Evolutionary conservation across 2,888 invertebrate species (phyloP), one percentile per base, ranked within the genome.

Genomic region (Steinernema scapterisci): DNA sequence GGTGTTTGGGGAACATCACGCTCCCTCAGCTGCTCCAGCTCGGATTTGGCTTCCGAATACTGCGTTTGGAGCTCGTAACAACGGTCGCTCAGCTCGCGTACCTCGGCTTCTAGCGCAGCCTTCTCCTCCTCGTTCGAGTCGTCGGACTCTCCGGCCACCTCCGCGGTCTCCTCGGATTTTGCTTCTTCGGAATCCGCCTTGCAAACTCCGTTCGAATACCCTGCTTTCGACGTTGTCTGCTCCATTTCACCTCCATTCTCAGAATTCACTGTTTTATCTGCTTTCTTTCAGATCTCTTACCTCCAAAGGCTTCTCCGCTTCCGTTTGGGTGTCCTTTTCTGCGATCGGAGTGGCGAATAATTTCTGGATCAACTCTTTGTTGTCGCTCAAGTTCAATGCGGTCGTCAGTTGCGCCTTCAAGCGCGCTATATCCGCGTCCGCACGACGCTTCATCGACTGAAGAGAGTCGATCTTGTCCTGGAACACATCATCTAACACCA

Each of bases 381-480:
- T 54, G 54, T 54, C 54, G 21, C 54, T 54, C 5, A 54, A 21
- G 25, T 54, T 54, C 54, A 54, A 23, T 25, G 54, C 54, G 3
- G 54, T 54, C 7, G 54, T 54, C 54, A 54, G 25, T 21, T 54
- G 54, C 25, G 54, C 54, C 54, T 54, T 54, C 23, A 54, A 21
- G 21, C 54, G 54, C 23, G 54, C 54, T 9, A 54, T 25, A 23
- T 54, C 54, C 21, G 54, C 54, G 54, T 54, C 54, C 23, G 54
- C 16, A 5, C 54, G 54, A 3, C 54, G 54, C 13, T 54, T 54
- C 54, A 25, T 54, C 25, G 54, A 54, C 54, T 54, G 54, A 11
- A 54, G 54, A 2, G 54, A 54, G 54, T 54, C 54, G 54, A 54
- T 54, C 54, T 54, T 54, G 23, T 54, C 76, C 19, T 76, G 48